Conservation (phyloP, 2,888 invertebrate species). For the Drosophila quinaria region DNA sequence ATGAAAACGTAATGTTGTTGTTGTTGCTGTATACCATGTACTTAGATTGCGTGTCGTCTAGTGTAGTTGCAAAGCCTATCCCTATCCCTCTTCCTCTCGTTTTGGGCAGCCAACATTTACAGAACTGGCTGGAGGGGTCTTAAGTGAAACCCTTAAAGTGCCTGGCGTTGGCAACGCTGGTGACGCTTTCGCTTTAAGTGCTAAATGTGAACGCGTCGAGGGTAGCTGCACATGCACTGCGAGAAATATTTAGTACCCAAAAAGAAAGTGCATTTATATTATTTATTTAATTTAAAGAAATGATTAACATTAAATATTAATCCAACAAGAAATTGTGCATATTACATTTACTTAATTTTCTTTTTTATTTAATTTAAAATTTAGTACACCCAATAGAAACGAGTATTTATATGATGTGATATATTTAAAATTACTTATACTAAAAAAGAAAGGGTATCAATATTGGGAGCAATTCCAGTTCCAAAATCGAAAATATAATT, state of each 20-base stretch:
- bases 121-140: constrained; percentile 39
- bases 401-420: too few relatives aligned
- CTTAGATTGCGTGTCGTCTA: constrained; percentile 22
- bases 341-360: too few relatives aligned
- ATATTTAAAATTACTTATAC: too few relatives aligned
- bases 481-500: too few relatives aligned
- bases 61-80: constrained; percentile 19
- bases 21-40: not conserved
- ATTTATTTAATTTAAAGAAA: too few relatives aligned
- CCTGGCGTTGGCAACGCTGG: constrained; percentile 45
- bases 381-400: too few relatives aligned
- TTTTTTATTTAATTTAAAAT: too few relatives aligned
- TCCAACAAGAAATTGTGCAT: too few relatives aligned
- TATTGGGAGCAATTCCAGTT: too few relatives aligned
- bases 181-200: constrained; percentile 74
- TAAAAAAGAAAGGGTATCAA: too few relatives aligned
- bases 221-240: constrained; percentile 33
- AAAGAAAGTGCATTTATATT: not conserved
- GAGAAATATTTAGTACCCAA: constrained; percentile 12
- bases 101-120: constrained; percentile 4
- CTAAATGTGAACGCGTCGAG: constrained; percentile 41
- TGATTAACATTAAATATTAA: too few relatives aligned
- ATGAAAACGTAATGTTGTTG: constrained; percentile 22
- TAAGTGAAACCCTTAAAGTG: constrained; percentile 80
- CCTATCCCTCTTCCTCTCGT: not conserved